A percentile compares a stretch with the other conserved stretches of the same genome.
phyloP scores from a whole-genome alignment of 2,113 vertebrate genomes.

The Nothoprocta perdicaria region DNA sequence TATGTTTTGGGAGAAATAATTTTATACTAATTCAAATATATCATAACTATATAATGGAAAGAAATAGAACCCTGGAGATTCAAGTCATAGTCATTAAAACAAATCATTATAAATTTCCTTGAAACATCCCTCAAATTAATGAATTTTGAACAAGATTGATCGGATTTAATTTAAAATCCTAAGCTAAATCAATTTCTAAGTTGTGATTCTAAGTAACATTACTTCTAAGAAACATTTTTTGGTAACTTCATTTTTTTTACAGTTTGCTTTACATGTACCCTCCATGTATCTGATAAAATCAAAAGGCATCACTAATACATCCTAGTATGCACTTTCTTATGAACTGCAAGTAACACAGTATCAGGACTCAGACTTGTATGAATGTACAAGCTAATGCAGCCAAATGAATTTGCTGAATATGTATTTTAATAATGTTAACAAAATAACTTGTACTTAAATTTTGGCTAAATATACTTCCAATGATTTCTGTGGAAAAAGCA shows the following conservation, averaged over 20 bases:
- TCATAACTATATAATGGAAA: background rate
- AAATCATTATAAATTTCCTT: background rate
- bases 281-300: background rate
- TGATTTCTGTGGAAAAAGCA: background rate
- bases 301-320: background rate
- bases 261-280: background rate
- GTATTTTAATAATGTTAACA: conserved; percentile 57
- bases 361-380: background rate
- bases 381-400: conserved; percentile 12
- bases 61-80: fast-evolving
- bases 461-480: background rate
- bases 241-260: background rate
- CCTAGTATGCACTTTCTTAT: background rate
- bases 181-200: background rate
- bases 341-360: background rate
- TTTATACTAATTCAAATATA: background rate
- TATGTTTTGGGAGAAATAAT: background rate
- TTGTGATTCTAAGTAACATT: background rate
- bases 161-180: background rate
- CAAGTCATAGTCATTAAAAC: background rate
- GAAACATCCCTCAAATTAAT: background rate
- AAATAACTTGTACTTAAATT: conserved; percentile 57
- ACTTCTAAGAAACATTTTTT: background rate
- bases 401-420: conserved; percentile 47
- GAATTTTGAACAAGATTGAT: background rate